Percentiles rank a stretch among this genome's conserved stretches.
These are phyloP conservation scores for Hyperoodon ampullatus DNA, from an alignment of 2,113 vertebrate species.

Conservation along the genomic window DNA sequence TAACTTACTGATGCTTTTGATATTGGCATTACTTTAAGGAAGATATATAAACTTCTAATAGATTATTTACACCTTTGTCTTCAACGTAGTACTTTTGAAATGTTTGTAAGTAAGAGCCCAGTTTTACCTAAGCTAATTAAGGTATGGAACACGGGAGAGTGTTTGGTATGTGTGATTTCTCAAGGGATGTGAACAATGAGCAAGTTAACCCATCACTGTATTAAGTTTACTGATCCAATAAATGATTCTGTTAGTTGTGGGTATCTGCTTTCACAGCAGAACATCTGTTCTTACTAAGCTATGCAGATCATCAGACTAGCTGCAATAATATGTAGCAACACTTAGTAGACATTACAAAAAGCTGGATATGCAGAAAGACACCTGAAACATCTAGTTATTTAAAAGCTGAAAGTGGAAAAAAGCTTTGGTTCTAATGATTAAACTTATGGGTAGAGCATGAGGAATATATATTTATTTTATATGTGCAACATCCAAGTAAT, in stretches of 20 bases:
- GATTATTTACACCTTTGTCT: not conserved
- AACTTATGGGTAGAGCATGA: not conserved
- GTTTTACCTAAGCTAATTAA: conserved; percentile 35
- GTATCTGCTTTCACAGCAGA: conserved; percentile 49
- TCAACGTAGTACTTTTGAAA: not conserved
- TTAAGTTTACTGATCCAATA: conserved; percentile 16
- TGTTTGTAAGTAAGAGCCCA: not conserved
- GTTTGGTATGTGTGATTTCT: conserved; percentile 6
- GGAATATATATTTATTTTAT: not conserved
- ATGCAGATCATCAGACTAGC: not conserved
- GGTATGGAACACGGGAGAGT: not conserved
- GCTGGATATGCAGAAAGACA: not conserved
- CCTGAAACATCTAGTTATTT: not conserved
- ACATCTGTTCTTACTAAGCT: conserved; percentile 35
- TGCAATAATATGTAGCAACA: not conserved
- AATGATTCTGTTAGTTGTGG: not conserved
- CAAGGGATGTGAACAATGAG: not conserved
- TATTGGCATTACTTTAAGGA: not conserved
- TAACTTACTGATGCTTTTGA: not conserved
- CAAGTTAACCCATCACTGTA: not conserved
- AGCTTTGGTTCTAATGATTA: not conserved
- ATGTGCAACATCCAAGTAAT: not conserved
- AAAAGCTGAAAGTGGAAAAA: conserved; percentile 21
- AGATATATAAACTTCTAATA: not conserved
- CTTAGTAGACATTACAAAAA: not conserved